phyloP scores from a whole-genome alignment of 2,888 invertebrate genomes.

The Lissonota sp. region DNA sequence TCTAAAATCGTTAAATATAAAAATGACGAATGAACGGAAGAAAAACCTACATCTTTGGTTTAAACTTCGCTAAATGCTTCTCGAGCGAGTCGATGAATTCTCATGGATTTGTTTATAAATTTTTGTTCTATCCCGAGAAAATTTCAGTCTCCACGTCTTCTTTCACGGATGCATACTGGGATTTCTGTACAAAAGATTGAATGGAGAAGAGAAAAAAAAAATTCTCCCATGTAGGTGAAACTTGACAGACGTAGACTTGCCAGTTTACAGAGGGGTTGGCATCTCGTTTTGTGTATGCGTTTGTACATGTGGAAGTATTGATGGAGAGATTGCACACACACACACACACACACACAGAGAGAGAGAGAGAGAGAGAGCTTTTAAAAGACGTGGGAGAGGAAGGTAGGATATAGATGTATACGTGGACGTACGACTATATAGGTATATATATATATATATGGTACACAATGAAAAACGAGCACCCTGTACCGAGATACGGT shows the following conservation, averaged over 20 bases:
- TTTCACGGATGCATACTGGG: no score
- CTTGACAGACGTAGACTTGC: background rate
- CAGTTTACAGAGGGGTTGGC: slow-evolving; percentile 5
- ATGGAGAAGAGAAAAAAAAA: background rate
- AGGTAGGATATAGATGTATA: background rate
- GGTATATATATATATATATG: background rate
- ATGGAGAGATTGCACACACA: slow-evolving; percentile 17
- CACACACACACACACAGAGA: no score
- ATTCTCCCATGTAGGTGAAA: background rate
- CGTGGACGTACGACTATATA: no score
- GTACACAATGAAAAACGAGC: slow-evolving; percentile 35
- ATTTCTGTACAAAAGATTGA: no score
- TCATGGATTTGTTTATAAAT: no score
- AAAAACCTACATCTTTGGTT: no score
- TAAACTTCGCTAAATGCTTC: no score
- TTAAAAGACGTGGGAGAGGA: background rate
- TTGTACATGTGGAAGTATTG: background rate
- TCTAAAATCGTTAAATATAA: no score
- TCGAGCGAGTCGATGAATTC: no score
- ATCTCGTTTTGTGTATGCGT: slow-evolving; percentile 16
- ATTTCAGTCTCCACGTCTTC: no score
- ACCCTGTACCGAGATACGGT: slow-evolving; percentile 38
- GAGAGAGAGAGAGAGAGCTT: background rate
- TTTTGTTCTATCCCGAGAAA: no score
- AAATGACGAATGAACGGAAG: no score